Evolutionary conservation across 1,140 invertebrate genomes (phyloP).

Genomic region (Anadara kagoshimensis): DNA sequence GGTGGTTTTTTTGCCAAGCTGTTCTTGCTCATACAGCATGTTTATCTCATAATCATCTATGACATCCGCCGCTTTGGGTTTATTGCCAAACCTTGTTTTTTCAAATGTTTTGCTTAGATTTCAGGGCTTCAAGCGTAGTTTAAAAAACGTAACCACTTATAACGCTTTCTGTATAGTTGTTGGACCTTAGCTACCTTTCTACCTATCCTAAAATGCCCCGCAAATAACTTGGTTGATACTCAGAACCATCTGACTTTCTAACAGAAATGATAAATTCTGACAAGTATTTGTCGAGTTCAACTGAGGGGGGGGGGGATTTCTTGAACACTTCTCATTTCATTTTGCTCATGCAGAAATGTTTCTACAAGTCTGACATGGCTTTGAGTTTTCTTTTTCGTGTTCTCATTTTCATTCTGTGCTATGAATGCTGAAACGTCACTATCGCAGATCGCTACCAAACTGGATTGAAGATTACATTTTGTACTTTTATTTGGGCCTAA

Average conservation of each 20-base stretch:
- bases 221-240: conserved; percentile 2
- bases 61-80: not conserved
- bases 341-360: too few species aligned
- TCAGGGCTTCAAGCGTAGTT: not conserved
- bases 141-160: not conserved
- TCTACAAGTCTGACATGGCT: too few species aligned
- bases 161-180: not conserved
- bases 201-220: not conserved
- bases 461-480: too few species aligned
- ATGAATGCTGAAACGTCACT: too few species aligned
- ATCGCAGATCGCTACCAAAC: too few species aligned
- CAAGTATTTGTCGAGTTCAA: not conserved
- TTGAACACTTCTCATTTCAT: not conserved
- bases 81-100: conserved; percentile 8
- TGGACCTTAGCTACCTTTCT: not conserved
- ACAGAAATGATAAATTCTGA: not conserved
- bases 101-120: conserved; percentile 8
- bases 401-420: too few species aligned
- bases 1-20: not conserved
- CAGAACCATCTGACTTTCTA: not conserved
- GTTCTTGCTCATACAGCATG: not conserved
- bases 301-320: not conserved
- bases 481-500: too few species aligned
- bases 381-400: too few species aligned
- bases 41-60: not conserved